phyloP scores from a whole-genome alignment of 2,888 invertebrate genomes.

The Eumerus sabulonum region DNA sequence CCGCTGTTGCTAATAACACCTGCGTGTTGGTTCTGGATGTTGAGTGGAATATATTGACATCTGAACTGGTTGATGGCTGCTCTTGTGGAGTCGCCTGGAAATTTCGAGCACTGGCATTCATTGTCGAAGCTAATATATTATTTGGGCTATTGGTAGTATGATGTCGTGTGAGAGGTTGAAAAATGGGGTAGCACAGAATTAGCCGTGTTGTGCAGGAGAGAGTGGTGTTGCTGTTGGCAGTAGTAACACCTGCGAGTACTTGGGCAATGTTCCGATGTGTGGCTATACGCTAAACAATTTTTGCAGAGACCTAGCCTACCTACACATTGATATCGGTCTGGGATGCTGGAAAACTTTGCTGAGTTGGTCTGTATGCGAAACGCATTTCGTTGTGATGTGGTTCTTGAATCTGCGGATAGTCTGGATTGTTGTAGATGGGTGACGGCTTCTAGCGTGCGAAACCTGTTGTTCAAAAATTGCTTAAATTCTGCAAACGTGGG shows the following conservation, averaged over 20 bases:
- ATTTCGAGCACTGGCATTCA: neutral
- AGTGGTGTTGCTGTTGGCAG: conserved; percentile 6
- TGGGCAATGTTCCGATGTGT: neutral
- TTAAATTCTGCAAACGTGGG: too few species aligned
- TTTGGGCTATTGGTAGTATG: neutral
- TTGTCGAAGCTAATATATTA: neutral
- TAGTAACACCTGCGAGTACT: conserved; percentile 2
- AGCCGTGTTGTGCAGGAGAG: neutral
- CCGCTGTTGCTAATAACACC: neutral
- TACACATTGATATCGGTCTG: too few species aligned
- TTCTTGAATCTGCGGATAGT: neutral
- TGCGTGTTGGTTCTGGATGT: neutral
- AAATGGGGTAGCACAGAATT: neutral
- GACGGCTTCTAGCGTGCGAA: too few species aligned
- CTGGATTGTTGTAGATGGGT: neutral
- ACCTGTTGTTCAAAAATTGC: too few species aligned
- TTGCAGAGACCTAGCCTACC: neutral
- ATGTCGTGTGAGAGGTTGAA: neutral
- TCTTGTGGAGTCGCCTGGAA: neutral
- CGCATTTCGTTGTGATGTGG: neutral
- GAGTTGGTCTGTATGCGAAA: neutral
- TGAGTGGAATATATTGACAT: neutral
- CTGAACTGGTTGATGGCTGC: neutral
- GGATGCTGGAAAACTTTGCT: neutral
- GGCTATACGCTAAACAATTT: neutral